These are phyloP conservation scores for Pseudobourletiella spinata DNA, from an alignment of 1,140 invertebrate species.

Conservation along the genomic window DNA sequence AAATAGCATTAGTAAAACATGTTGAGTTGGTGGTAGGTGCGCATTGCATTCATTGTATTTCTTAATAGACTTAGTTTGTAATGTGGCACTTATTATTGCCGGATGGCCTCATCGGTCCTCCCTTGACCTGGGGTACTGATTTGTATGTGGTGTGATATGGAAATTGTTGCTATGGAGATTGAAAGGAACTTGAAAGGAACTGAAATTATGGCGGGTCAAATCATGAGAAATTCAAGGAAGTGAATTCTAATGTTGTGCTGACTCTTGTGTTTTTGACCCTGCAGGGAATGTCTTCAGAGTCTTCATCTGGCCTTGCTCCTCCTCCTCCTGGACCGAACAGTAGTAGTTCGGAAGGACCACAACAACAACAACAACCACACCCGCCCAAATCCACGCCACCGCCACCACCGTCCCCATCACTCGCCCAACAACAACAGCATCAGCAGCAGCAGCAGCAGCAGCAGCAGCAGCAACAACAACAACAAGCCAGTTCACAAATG, in stretches of 20 bases:
- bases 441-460: background rate
- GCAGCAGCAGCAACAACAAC: background rate
- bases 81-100: too few relatives aligned
- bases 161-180: too few relatives aligned
- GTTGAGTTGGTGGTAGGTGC: too few relatives aligned
- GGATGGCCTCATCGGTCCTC: too few relatives aligned
- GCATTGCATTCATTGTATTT: too few relatives aligned
- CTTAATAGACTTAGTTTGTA: too few relatives aligned
- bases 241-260: constrained; percentile 15
- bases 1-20: too few relatives aligned
- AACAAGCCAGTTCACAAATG: constrained; percentile 12
- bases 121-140: too few relatives aligned
- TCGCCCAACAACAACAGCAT: constrained; percentile 32
- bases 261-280: constrained; percentile 14
- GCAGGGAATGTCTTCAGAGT: constrained; percentile 33
- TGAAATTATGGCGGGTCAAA: too few relatives aligned
- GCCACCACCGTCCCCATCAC: constrained; percentile 30
- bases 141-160: too few relatives aligned
- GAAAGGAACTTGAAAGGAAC: too few relatives aligned
- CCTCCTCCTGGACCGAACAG: constrained; percentile 18
- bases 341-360: constrained; percentile 18
- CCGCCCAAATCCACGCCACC: constrained; percentile 35
- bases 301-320: constrained; percentile 22
- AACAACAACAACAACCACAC: constrained; percentile 12
- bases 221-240: background rate